These are phyloP conservation scores for Pyxicephalus adspersus DNA, from an alignment of 2,113 vertebrate species.

Conservation along the genomic window DNA sequence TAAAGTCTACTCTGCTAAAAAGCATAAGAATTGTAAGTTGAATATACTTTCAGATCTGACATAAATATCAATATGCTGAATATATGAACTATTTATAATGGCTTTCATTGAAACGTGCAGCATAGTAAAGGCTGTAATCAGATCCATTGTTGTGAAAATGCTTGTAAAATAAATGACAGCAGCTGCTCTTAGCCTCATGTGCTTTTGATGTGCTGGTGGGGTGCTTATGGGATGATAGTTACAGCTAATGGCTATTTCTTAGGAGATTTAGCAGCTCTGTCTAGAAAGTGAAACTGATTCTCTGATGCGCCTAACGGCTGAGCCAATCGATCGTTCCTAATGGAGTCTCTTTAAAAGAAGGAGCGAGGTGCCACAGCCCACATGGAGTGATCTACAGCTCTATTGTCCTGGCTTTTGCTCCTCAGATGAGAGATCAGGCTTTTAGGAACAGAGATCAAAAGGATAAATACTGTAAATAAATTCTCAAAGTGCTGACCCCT, in stretches of 20 bases:
- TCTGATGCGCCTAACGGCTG: conserved; percentile 64
- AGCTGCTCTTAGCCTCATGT: conserved; percentile 39
- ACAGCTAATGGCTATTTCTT: conserved; percentile 57
- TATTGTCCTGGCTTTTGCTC: conserved; percentile 53
- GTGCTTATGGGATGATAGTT: conserved; percentile 53
- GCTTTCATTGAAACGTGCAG: conserved; percentile 3
- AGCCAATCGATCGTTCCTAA: conserved; percentile 63
- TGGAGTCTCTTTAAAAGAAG: conserved; percentile 57
- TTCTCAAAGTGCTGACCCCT: conserved; percentile 47
- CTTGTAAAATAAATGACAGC: conserved; percentile 16
- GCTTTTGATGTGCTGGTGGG: conserved; percentile 9
- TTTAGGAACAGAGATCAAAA: conserved; percentile 55
- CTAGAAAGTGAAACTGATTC: conserved; percentile 62
- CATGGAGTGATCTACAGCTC: conserved; percentile 56
- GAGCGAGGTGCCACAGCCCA: conserved; percentile 56
- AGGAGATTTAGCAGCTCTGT: conserved; percentile 52
- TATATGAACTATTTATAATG: conserved; percentile 1
- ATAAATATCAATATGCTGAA: not conserved
- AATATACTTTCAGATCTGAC: no score
- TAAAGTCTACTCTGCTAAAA: no score
- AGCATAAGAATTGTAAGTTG: no score
- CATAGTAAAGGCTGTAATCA: conserved; percentile 29
- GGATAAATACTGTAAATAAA: conserved; percentile 51
- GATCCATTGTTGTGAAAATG: conserved; percentile 20
- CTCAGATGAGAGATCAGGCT: conserved; percentile 47